Conservation (phyloP, 2,113 vertebrate genomes). For the Alethe diademata region DNA sequence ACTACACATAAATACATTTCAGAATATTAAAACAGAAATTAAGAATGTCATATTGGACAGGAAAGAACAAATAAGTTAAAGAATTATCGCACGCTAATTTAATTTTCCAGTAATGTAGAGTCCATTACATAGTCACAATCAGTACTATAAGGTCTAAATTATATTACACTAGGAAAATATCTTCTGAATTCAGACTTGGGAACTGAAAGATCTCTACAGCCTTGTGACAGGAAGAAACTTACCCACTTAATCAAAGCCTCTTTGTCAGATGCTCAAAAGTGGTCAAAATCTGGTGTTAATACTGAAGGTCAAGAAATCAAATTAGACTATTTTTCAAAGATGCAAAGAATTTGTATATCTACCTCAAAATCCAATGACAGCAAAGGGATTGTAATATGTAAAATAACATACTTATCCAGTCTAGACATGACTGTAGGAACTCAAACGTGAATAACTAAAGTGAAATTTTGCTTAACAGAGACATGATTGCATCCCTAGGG, state of each 20-base stretch:
- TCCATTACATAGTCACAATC: not conserved
- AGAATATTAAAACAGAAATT: not conserved
- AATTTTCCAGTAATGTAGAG: not conserved
- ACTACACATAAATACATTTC: not conserved
- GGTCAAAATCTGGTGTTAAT: not conserved
- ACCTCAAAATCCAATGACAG: not conserved
- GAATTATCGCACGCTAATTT: fast-evolving
- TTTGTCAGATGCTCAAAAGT: not conserved
- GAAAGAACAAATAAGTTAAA: not conserved
- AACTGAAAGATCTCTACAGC: not conserved
- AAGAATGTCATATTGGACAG: not conserved
- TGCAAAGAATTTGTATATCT: not conserved
- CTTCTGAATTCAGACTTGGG: not conserved
- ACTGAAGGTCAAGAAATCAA: not conserved
- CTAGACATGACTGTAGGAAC: not conserved
- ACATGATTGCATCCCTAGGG: not conserved
- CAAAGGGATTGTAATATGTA: not conserved
- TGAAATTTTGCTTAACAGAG: not conserved
- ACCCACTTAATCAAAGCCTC: not conserved
- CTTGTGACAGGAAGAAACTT: not conserved
- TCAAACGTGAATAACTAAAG: not conserved
- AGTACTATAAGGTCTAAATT: not conserved
- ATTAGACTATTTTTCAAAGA: not conserved
- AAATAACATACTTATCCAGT: not conserved
- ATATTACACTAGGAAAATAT: not conserved